Conservation (phyloP, 2,113 vertebrate genomes). For the Albula goreensis region DNA sequence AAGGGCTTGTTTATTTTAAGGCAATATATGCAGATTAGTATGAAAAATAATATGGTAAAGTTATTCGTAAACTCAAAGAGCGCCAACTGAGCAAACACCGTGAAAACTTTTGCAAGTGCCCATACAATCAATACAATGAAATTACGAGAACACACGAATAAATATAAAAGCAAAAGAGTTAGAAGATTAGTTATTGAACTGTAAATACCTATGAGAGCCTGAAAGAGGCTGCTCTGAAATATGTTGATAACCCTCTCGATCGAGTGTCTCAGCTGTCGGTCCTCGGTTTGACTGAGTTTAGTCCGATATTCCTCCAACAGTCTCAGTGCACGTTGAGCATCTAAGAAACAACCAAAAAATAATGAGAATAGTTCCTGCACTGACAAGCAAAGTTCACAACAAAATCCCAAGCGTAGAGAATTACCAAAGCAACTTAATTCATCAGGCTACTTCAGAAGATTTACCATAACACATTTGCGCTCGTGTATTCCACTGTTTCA, state of each 20-base stretch:
- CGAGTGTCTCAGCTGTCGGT: conserved; percentile 78
- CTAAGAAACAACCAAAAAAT: conserved; percentile 46
- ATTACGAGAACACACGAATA: background rate
- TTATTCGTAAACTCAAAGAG: background rate
- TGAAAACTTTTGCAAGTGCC: background rate
- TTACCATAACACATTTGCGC: background rate
- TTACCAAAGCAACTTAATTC: background rate
- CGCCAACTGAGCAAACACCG: background rate
- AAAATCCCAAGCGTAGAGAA: background rate
- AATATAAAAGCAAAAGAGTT: background rate
- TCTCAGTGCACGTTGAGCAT: conserved; percentile 78
- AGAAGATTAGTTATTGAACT: background rate
- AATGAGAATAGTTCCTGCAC: background rate
- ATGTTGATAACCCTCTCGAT: conserved; percentile 83
- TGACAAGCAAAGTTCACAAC: background rate
- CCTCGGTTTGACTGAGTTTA: conserved; percentile 75
- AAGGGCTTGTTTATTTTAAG: too few species aligned
- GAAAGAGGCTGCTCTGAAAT: conserved; percentile 85
- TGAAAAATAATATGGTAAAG: background rate
- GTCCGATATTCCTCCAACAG: conserved; percentile 81
- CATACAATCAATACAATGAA: background rate
- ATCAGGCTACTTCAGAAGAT: background rate
- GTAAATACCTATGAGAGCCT: conserved; percentile 78
- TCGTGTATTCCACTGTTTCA: background rate
- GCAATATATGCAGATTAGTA: background rate